phyloP scores from a whole-genome alignment of 2,113 vertebrate species.

The Ctenomys sociabilis region DNA sequence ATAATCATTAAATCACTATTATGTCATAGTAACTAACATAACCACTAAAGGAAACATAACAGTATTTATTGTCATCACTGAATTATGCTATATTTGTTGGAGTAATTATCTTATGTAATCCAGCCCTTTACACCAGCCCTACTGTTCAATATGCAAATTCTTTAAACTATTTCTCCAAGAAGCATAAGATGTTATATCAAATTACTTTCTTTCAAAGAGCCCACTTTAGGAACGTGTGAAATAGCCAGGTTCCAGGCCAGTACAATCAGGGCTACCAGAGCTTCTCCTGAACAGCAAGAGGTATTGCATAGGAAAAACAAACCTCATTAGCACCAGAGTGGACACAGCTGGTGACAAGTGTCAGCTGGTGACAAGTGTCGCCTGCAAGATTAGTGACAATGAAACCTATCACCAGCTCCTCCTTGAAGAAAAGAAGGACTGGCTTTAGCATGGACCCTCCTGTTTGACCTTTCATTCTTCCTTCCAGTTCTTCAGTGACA shows the following conservation, averaged over 20 bases:
- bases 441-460: not conserved
- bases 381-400: not conserved
- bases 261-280: not conserved
- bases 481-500: not conserved
- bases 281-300: not conserved
- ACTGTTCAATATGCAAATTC: not conserved
- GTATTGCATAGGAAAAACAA: not conserved
- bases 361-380: not conserved
- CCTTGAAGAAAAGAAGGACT: not conserved
- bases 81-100: not conserved
- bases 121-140: not conserved
- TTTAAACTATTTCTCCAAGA: slow-evolving; percentile 12
- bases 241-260: not conserved
- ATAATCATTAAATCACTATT: not conserved
- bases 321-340: slow-evolving; percentile 3
- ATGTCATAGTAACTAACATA: not conserved
- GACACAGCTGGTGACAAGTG: not conserved
- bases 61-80: not conserved
- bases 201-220: slow-evolving; percentile 6
- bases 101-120: not conserved
- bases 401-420: not conserved
- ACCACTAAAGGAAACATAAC: not conserved
- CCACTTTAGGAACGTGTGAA: not conserved
- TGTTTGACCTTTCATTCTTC: not conserved
- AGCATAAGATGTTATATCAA: not conserved